Conservation (phyloP, 1,140 invertebrate genomes). For the Acyrthosiphon pisum region DNA sequence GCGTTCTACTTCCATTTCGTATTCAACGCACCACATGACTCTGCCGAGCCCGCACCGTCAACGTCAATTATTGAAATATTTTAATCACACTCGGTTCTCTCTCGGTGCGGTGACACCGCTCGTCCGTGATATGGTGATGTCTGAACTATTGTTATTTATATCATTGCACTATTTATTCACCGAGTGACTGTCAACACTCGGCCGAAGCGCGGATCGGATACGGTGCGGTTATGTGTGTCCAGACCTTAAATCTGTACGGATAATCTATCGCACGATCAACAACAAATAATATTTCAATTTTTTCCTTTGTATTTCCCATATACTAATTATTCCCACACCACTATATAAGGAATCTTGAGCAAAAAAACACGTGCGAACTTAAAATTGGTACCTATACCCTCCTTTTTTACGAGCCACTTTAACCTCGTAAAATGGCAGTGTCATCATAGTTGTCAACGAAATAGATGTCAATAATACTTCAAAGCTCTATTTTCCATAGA, state of each 20-base stretch:
- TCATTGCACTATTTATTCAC: neutral
- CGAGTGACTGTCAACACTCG: neutral
- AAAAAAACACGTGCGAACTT: neutral
- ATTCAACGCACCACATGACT: no score
- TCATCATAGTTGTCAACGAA: neutral
- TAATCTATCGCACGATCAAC: neutral
- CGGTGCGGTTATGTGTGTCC: neutral
- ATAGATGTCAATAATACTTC: neutral
- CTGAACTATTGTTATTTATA: neutral
- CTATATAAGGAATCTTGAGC: neutral
- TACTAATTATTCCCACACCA: neutral
- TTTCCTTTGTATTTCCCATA: neutral
- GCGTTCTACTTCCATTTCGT: no score
- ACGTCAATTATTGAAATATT: neutral
- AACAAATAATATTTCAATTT: neutral
- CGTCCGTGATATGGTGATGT: neutral
- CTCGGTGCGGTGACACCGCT: conserved; percentile 11
- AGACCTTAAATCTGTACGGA: neutral
- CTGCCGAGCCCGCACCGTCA: neutral
- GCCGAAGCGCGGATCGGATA: neutral
- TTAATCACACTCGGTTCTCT: neutral
- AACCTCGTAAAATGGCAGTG: neutral
- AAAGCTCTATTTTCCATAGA: neutral
- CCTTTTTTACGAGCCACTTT: neutral
- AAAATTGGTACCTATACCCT: neutral